Evolutionary conservation across 2,888 invertebrate genomes (phyloP).

Genomic region (Ctenicera cuprea): DNA sequence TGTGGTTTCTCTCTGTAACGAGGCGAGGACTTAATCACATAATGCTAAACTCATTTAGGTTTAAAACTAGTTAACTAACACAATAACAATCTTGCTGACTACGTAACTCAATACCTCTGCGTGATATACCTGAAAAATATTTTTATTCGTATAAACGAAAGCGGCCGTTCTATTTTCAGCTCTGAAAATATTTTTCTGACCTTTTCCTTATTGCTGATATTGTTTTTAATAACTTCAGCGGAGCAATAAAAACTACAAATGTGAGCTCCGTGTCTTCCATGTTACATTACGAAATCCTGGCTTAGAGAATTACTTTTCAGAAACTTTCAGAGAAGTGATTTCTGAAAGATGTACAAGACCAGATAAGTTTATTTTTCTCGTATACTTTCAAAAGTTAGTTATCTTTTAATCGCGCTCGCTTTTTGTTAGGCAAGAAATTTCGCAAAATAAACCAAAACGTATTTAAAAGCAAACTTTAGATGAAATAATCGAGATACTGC

Average conservation of each 20-base stretch:
- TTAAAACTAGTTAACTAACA: constrained; percentile 52
- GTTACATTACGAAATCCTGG: not conserved
- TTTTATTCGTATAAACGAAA: not conserved
- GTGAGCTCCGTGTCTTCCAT: constrained; percentile 1
- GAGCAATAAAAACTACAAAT: constrained; percentile 10
- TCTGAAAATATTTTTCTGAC: too few species aligned
- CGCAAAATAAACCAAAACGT: constrained; percentile 27
- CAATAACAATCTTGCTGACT: constrained; percentile 49
- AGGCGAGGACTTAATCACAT: constrained; percentile 53
- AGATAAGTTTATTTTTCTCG: constrained; percentile 34
- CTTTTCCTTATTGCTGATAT: not conserved
- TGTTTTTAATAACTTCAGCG: not conserved
- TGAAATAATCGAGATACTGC: constrained; percentile 40
- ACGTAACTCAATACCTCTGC: constrained; percentile 44
- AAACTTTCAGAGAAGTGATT: constrained; percentile 24
- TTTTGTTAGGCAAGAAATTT: constrained; percentile 24
- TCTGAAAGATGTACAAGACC: constrained; percentile 15
- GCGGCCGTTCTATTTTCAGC: too few species aligned
- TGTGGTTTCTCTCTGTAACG: constrained; percentile 54
- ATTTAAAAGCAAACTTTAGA: constrained; percentile 38
- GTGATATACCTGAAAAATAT: constrained; percentile 22
- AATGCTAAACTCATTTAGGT: constrained; percentile 54
- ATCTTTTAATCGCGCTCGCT: constrained; percentile 29
- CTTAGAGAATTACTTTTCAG: constrained; percentile 12
- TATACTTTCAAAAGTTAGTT: constrained; percentile 32